Conservation (phyloP, 2,113 vertebrate genomes). For the Stictonetta naevosa region DNA sequence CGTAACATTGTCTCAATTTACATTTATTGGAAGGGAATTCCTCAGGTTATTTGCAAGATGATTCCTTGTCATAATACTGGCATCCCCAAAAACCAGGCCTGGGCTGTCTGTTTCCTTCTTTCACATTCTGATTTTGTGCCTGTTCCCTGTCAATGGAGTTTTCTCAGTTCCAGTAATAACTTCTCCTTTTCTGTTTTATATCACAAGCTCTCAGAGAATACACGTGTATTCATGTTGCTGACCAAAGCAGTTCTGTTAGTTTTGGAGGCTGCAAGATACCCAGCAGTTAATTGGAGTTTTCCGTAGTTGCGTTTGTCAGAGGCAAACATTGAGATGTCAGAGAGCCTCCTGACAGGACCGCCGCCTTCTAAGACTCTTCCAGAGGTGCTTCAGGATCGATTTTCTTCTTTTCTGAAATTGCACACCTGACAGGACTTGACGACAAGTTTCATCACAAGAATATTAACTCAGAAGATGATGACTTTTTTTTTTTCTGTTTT, state of each 20-base stretch:
- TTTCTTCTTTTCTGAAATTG: constrained; percentile 63
- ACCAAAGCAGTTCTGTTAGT: background rate
- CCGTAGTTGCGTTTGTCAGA: background rate
- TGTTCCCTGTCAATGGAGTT: background rate
- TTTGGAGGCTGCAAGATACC: background rate
- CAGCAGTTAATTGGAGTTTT: background rate
- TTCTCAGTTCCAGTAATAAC: background rate
- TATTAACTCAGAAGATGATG: constrained; percentile 58
- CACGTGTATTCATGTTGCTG: background rate
- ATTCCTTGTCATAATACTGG: background rate
- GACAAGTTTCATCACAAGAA: constrained; percentile 62
- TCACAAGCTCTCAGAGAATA: background rate
- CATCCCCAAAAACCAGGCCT: background rate
- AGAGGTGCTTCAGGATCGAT: constrained; percentile 57
- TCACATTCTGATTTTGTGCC: background rate
- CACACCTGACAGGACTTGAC: constrained; percentile 62
- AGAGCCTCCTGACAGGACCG: constrained; percentile 9
- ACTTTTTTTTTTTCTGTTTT: background rate
- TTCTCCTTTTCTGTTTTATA: background rate
- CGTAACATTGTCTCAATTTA: background rate
- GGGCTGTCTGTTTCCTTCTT: background rate
- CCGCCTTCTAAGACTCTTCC: constrained; percentile 42
- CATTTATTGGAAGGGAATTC: background rate
- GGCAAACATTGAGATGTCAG: constrained; percentile 12
- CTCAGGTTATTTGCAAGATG: background rate